Evolutionary conservation across 2,888 invertebrate species (phyloP).

Genomic region (Ommatoiulus sabulosus): DNA sequence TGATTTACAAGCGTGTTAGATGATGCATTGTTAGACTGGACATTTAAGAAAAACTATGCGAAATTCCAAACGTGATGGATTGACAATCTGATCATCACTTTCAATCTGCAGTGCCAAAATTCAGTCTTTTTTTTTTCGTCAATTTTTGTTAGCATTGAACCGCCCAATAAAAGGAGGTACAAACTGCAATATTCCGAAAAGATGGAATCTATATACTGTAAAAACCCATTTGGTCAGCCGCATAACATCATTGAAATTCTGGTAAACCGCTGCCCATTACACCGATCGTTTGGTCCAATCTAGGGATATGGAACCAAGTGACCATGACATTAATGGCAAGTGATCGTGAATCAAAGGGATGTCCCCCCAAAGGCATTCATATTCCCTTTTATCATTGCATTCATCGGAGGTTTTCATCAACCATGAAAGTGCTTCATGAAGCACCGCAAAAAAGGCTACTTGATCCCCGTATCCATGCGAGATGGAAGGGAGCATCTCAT

Average conservation of each 20-base stretch:
- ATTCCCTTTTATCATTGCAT: conserved; percentile 12
- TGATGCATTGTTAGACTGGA: no score
- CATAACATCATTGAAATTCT: conserved; percentile 22
- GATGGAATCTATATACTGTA: not conserved
- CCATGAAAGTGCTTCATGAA: conserved; percentile 16
- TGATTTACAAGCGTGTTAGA: no score
- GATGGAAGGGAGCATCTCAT: conserved; percentile 8
- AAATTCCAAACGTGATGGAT: no score
- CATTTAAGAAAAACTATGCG: no score
- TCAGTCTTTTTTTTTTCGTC: not conserved
- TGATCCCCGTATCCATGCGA: not conserved
- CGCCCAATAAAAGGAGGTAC: not conserved
- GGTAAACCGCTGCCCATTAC: conserved; percentile 25
- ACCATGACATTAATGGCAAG: conserved; percentile 43
- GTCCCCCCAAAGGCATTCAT: conserved; percentile 33
- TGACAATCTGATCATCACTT: no score
- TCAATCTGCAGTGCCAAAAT: no score
- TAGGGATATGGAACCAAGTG: not conserved
- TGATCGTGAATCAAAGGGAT: conserved; percentile 38
- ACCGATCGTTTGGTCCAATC: conserved; percentile 23
- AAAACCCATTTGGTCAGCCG: conserved; percentile 3
- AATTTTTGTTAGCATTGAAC: not conserved
- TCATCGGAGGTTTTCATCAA: conserved; percentile 36
- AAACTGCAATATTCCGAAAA: not conserved
- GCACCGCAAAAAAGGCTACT: conserved; percentile 21